Percentiles rank a stretch among this genome's conserved stretches.
phyloP scores from a whole-genome alignment of 35 echinoderm and acorn worm species.

The Eucidaris tribuloides region DNA sequence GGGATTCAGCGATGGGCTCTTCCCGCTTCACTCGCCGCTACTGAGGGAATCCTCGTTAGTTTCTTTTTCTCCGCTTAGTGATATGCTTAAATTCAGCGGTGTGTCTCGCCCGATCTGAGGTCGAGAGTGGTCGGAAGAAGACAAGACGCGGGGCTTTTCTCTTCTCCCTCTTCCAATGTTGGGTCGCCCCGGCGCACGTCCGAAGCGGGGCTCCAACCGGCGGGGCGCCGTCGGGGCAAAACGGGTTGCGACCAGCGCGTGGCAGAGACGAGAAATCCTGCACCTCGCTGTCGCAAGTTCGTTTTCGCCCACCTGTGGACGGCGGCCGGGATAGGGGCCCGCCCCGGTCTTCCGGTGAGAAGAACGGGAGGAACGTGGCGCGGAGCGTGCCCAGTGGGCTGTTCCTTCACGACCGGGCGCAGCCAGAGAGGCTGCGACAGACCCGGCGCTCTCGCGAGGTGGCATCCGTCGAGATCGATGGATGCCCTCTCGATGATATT shows the following conservation, averaged over 20 bases:
- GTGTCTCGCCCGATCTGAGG: constrained; percentile 71
- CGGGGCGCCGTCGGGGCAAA: background rate
- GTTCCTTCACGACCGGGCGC: no score
- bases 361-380: background rate
- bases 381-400: background rate
- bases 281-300: background rate
- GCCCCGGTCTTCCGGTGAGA: background rate
- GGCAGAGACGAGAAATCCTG: background rate
- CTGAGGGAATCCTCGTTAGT: constrained; percentile 78
- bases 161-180: background rate
- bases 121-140: background rate
- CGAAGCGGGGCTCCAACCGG: background rate
- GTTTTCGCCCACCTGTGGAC: background rate
- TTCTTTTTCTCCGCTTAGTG: constrained; percentile 83
- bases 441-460: background rate
- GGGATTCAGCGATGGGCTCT: no score
- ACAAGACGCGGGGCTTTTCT: background rate
- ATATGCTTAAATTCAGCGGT: constrained; percentile 80
- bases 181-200: background rate
- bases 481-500: no score
- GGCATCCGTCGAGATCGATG: background rate
- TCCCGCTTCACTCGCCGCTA: no score
- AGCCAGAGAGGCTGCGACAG: background rate
- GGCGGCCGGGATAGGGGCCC: background rate
- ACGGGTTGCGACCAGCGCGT: background rate